Evolutionary conservation across 2,888 invertebrate genomes (phyloP).

Genomic region (Strigamia maritima): DNA sequence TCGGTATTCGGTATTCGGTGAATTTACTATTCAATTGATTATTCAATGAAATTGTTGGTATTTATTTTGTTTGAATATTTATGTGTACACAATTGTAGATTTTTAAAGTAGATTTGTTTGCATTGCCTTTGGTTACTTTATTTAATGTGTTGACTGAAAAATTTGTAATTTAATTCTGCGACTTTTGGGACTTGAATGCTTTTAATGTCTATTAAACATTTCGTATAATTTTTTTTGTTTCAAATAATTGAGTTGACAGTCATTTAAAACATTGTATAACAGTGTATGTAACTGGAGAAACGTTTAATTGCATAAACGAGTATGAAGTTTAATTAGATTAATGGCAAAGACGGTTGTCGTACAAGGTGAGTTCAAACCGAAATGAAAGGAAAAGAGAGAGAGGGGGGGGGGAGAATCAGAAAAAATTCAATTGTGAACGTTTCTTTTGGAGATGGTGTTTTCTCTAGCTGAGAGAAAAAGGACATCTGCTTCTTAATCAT

Average conservation of each 20-base stretch:
- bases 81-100: neutral
- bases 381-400: neutral
- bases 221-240: neutral
- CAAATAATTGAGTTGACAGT: neutral
- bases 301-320: neutral
- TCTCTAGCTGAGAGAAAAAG: slow-evolving; percentile 20
- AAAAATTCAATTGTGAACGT: slow-evolving; percentile 2
- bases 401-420: neutral
- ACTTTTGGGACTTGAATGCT: neutral
- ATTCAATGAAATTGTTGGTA: no score
- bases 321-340: slow-evolving; percentile 24
- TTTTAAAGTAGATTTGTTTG: neutral
- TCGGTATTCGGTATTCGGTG: no score
- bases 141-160: slow-evolving; percentile 8
- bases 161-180: neutral
- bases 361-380: neutral
- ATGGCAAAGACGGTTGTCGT: slow-evolving; percentile 18
- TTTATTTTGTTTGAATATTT: neutral
- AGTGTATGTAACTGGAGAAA: neutral
- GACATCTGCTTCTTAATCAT: slow-evolving; percentile 22
- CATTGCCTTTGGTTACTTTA: neutral
- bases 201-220: neutral
- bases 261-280: neutral
- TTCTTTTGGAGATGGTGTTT: slow-evolving; percentile 8
- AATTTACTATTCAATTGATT: no score